Evolutionary conservation across 2,888 invertebrate species (phyloP).

Genomic region (Acanthosepion esculentum): DNA sequence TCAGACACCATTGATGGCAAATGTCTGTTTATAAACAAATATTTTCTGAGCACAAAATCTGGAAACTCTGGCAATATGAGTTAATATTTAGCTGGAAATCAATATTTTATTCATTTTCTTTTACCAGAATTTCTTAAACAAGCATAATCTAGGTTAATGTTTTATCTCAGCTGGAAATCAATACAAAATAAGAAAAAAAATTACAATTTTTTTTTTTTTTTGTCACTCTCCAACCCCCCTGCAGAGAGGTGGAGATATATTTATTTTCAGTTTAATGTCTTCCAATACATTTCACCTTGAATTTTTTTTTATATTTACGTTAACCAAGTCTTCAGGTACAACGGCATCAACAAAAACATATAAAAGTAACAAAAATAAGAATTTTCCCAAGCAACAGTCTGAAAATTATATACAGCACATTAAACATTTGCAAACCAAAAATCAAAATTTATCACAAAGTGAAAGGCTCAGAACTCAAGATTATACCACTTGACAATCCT

Average conservation of each 20-base stretch:
- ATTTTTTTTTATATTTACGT: neutral
- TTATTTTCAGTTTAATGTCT: constrained; percentile 22
- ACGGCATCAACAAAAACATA: constrained; percentile 33
- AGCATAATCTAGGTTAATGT: neutral
- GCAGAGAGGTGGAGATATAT: neutral
- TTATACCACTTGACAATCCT: constrained; percentile 33
- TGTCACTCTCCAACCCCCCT: neutral
- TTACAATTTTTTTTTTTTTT: neutral
- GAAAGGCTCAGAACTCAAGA: constrained; percentile 22
- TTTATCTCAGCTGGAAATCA: neutral
- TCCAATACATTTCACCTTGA: constrained; percentile 33
- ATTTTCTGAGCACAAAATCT: neutral
- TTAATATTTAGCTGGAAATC: neutral
- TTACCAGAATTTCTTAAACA: neutral
- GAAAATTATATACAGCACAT: constrained; percentile 33
- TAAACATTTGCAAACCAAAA: constrained; percentile 33
- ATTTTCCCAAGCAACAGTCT: constrained; percentile 25
- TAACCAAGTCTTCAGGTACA: constrained; percentile 33
- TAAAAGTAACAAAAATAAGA: constrained; percentile 33
- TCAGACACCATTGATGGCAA: neutral
- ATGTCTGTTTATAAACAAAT: neutral
- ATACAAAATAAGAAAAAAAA: neutral
- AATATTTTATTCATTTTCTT: neutral
- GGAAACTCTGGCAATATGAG: neutral
- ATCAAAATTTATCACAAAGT: constrained; percentile 33